A percentile compares a stretch with the other conserved stretches of the same genome.
Evolutionary conservation across 2,888 invertebrate genomes (phyloP).

Genomic region (Eristalis arbustorum): DNA sequence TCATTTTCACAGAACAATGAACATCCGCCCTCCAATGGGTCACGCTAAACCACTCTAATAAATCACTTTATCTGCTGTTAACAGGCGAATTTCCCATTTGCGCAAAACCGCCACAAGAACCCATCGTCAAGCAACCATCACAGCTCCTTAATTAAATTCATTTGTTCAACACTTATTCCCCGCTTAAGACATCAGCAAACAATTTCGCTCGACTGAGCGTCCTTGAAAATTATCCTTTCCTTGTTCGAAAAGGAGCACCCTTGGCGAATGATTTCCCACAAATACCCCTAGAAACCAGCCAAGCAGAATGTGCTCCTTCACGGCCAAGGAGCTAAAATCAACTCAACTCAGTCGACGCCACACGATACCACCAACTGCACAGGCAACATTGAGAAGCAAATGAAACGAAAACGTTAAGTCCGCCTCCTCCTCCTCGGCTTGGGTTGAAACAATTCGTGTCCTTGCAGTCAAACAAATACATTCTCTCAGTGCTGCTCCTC

Average conservation of each 20-base stretch:
- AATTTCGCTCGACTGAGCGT: conserved; percentile 7
- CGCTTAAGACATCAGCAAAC: conserved; percentile 19
- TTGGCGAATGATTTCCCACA: background rate
- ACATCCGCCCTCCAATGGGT: background rate
- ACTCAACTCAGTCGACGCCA: background rate
- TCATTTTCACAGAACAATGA: background rate
- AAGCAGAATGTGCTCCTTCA: conserved; percentile 28
- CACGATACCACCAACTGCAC: background rate
- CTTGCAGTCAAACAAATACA: conserved; percentile 62
- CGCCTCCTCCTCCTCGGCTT: background rate
- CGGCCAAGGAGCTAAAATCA: conserved; percentile 42
- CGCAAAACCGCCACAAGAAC: background rate
- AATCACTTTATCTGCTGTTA: background rate
- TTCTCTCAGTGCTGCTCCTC: conserved; percentile 30
- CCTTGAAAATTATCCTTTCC: conserved; percentile 29
- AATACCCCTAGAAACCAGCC: conserved; percentile 15
- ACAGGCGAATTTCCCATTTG: background rate
- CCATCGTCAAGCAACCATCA: background rate
- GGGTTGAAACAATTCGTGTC: conserved; percentile 52
- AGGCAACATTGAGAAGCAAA: background rate
- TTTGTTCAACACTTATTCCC: conserved; percentile 4
- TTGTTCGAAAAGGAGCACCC: background rate
- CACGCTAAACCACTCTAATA: background rate
- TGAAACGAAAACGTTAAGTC: background rate
- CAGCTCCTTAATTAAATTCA: conserved; percentile 28